Conservation (phyloP, 2,888 invertebrate species). For the Stenodera caucasica region DNA sequence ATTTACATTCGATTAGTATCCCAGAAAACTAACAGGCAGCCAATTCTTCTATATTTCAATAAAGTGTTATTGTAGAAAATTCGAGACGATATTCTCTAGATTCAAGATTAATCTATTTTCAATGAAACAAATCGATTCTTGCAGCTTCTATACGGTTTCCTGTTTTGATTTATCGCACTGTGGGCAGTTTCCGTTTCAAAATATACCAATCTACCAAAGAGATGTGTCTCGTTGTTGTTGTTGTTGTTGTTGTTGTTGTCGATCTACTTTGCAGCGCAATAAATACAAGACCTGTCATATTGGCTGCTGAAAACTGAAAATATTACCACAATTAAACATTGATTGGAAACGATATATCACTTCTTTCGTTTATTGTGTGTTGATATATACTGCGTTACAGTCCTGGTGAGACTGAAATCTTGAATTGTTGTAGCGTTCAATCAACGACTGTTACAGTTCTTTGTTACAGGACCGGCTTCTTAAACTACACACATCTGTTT, state of each 20-base stretch:
- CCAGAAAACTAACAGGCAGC: not conserved
- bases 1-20: slow-evolving; percentile 31
- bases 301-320: slow-evolving; percentile 28
- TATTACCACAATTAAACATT: slow-evolving; percentile 26
- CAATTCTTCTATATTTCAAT: not conserved
- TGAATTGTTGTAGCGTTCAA: slow-evolving; percentile 11
- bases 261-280: slow-evolving; percentile 21
- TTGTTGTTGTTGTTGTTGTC: slow-evolving; percentile 6
- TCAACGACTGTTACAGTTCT: slow-evolving; percentile 8
- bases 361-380: slow-evolving; percentile 2
- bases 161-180: slow-evolving; percentile 25
- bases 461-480: no score
- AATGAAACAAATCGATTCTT: slow-evolving; percentile 21
- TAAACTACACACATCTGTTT: no score
- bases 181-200: slow-evolving; percentile 27
- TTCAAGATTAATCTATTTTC: no score
- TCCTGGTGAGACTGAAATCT: slow-evolving; percentile 3
- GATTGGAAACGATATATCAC: slow-evolving; percentile 25
- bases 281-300: slow-evolving; percentile 19
- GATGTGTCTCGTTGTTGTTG: slow-evolving; percentile 20
- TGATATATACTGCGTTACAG: slow-evolving; percentile 1
- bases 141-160: slow-evolving; percentile 26
- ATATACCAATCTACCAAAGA: slow-evolving; percentile 18
- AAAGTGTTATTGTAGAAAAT: slow-evolving; percentile 11
- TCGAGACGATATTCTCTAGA: not conserved